Evolutionary conservation across 2,113 vertebrate species (phyloP), one percentile per base, ranked within the genome.

Genomic region (Melanotaenia duboulayi): DNA sequence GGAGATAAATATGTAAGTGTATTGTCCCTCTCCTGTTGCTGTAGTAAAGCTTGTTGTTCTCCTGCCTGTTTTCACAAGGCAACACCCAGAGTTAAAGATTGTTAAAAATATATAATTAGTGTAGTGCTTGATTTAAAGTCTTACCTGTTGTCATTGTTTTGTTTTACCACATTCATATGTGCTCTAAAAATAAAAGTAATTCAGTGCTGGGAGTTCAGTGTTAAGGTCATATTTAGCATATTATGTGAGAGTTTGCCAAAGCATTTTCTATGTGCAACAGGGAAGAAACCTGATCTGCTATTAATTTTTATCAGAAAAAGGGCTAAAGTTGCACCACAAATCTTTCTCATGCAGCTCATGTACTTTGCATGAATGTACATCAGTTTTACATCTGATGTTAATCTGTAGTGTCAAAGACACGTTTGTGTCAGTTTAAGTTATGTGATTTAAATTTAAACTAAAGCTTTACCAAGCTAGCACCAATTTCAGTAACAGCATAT

Each of bases 1-100:
- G 54, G 63, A 80, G 78, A 86, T 81, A 75, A 86, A 83, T 69
- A 85, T 69, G 11, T 48, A 77, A 20, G 7, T 22, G 3, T 59
- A 28, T 88, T 88, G 81, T 88, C 20, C 44, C 52, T n/a, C 11
- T 63, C 13, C 17, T 57, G 66, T 64, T 67, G 24, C 61, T 64
- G 56, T 59, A 32, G 48, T 59, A 24, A 63, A 32, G 64, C 58
- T 42, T 65, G 40, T 76, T 78, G 59, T 80, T 72, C 17, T 52
- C 32, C 51, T 60, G 44, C 39, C 51, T 67, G 49, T 85, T 74
- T 74, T 73, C 42, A 0, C 55, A 80, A 64, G 74, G 66, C 55
- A 39, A 83, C 80, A 6, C 74, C 82, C 66, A 65, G 64, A 12
- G 17, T 50, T 44, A 17, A 17, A 12, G 49, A 42, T 65, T 37